Base-by-base conservation (phyloP, 2,797 vertebrate species). In the Thamnophis elegans region DNA sequence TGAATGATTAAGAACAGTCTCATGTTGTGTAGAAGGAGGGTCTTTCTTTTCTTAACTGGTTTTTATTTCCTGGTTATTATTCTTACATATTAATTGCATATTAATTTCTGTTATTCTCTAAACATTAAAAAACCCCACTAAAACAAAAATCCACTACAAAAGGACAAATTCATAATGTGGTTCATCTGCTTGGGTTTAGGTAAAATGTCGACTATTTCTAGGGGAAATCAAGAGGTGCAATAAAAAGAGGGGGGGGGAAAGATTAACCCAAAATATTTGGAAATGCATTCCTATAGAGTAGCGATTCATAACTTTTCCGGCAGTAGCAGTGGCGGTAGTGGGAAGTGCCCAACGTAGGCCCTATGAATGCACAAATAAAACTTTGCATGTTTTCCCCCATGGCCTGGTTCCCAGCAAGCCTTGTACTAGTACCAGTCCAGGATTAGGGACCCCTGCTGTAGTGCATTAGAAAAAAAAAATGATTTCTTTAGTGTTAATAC, bases 1-100 rank as follows among this genome's bases (percentile, higher is more conserved):
- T 93, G 90, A 96, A 95, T 73, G 88, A 93, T 22, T 94, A 91
- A 25, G 53, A 58, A 42, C 4, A 82, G 3, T 12, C 42, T 47
- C 36, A 47, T 25, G 42, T 42, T 47, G 42, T 82, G 10, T 47
- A 47, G 36, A 47, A 78, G 68, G 14, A 16, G 16, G 36, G 32
- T 2, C 4, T 22, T 4, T 78, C 4, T 20, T 20, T 16, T 1
- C 65, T 68, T 18, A 32, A 32, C 6, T 32, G n/a, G 13, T 78
- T 20, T 78, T 18, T 78, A 18, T 78, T 78, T 78, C 3, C 32
- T 78, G 32, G 8, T 73, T 36, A 22, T 36, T 36, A 36, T 78
- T 42, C 32, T 78, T 78, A 42, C 32, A 42, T 36, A 42, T 36
- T 73, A 65, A 65, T n/a, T 65, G 26, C 12, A n/a, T 22, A 58